Conservation (phyloP, 2,797 vertebrate genomes). For the Capromys pilorides region DNA sequence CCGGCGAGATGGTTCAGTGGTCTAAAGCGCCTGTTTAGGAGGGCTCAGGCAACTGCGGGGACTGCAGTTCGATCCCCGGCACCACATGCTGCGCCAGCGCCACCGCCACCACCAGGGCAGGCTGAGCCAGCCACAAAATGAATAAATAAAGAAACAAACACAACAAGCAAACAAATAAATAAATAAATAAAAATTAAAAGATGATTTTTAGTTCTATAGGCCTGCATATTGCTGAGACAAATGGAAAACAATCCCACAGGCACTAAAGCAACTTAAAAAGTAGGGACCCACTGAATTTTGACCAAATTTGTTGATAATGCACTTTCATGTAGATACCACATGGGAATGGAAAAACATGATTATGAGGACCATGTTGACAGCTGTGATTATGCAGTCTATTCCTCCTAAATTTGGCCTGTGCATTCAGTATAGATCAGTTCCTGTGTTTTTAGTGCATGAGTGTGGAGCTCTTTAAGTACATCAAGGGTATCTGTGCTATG, state of each 20-base stretch:
- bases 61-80: too few species aligned
- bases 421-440: conserved; percentile 42
- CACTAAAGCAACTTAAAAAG: conserved; percentile 44
- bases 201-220: conserved; percentile 15
- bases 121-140: too few species aligned
- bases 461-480: not conserved
- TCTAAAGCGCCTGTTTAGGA: too few species aligned
- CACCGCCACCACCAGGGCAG: too few species aligned
- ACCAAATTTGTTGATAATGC: not conserved
- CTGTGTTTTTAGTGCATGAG: not conserved
- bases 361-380: conserved; percentile 61
- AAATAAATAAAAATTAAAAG: too few species aligned
- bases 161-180: too few species aligned
- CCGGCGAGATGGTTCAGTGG: too few species aligned
- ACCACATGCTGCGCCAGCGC: too few species aligned
- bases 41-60: too few species aligned
- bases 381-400: not conserved
- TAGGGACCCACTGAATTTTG: not conserved
- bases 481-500: not conserved
- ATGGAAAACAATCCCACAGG: not conserved
- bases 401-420: conserved; percentile 9
- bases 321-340: conserved; percentile 56
- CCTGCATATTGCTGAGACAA: not conserved
- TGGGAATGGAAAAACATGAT: conserved; percentile 59
- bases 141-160: too few species aligned